Conservation (phyloP, 2,797 vertebrate species). For the Helarctos malayanus region DNA sequence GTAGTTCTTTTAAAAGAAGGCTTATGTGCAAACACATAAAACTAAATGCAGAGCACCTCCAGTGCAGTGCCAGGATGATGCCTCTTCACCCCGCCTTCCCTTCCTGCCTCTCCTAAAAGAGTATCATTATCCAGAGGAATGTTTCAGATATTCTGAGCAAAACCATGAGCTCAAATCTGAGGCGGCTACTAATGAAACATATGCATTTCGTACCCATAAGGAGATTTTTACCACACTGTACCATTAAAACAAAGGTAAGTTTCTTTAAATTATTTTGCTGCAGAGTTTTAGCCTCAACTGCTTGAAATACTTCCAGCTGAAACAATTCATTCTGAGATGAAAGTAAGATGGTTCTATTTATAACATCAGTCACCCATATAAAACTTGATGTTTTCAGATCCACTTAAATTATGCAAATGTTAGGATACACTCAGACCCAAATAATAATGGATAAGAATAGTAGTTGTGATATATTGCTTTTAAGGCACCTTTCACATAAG, state of each 20-base stretch:
- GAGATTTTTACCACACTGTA: background rate
- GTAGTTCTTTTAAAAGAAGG: slow-evolving; percentile 46
- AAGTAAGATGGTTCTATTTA: slow-evolving; percentile 10
- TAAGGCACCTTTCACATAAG: background rate
- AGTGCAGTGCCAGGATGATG: background rate
- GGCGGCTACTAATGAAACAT: background rate
- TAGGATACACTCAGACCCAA: background rate
- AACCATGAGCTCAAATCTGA: background rate
- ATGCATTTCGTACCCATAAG: background rate
- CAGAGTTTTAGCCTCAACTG: background rate
- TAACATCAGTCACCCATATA: background rate
- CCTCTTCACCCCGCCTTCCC: background rate
- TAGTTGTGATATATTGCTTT: slow-evolving; percentile 13
- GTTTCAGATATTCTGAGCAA: slow-evolving; percentile 15
- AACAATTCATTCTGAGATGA: background rate
- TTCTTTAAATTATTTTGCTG: slow-evolving; percentile 47
- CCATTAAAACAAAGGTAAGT: background rate
- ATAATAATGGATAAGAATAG: background rate
- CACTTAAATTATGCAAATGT: slow-evolving; percentile 29
- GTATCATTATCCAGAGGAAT: background rate
- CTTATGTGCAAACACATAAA: background rate
- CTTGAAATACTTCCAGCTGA: slow-evolving; percentile 13
- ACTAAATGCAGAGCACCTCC: slow-evolving; percentile 22
- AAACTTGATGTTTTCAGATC: background rate
- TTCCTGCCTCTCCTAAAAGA: background rate